These are phyloP conservation scores for Ceratina calcarata DNA, from an alignment of 1,140 invertebrate genomes.

Conservation along the genomic window DNA sequence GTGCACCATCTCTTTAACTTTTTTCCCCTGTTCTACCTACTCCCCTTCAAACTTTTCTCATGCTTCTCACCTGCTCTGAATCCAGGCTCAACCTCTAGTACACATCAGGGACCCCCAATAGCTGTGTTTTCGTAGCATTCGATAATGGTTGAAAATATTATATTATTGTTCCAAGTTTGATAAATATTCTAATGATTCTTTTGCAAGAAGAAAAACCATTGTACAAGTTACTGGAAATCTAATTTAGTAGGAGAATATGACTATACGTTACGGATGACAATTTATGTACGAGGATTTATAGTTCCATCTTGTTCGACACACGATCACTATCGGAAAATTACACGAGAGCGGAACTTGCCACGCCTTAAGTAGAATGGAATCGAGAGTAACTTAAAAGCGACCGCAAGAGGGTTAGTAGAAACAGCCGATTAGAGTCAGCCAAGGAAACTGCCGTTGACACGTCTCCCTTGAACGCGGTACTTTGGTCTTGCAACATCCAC, in stretches of 20 bases:
- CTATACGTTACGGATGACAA: too few species aligned
- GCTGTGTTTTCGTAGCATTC: too few species aligned
- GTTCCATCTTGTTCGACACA: background rate
- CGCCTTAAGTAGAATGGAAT: background rate
- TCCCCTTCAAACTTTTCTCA: background rate
- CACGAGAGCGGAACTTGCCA: background rate
- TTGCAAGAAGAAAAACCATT: too few species aligned
- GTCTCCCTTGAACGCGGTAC: background rate
- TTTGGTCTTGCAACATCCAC: background rate
- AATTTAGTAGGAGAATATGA: too few species aligned
- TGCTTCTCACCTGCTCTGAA: background rate
- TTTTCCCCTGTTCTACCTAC: background rate
- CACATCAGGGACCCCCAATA: background rate
- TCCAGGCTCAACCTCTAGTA: background rate
- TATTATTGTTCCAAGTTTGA: too few species aligned
- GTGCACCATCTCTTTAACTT: background rate
- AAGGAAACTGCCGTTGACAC: background rate
- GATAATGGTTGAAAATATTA: too few species aligned
- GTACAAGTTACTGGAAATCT: background rate
- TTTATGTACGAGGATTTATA: too few species aligned
- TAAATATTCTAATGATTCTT: too few species aligned
- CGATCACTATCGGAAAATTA: constrained; percentile 1
- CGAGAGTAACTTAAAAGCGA: constrained; percentile 18
- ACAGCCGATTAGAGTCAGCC: constrained; percentile 31
- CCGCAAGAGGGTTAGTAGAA: constrained; percentile 27